Evolutionary conservation across 2,113 vertebrate genomes (phyloP).

Genomic region (Neotoma lepida): DNA sequence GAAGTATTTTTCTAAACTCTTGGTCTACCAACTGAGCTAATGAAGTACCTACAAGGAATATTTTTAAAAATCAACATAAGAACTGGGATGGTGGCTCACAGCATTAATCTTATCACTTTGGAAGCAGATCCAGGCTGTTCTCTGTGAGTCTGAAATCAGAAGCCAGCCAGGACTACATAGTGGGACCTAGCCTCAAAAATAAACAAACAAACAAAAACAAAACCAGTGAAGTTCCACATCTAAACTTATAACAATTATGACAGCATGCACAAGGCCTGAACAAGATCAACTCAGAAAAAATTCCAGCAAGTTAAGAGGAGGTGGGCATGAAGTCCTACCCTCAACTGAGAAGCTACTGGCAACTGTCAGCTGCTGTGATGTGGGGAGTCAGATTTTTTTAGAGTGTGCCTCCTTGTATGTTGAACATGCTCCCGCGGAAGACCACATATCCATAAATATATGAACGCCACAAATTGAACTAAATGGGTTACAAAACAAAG

Average conservation of each 20-base stretch:
- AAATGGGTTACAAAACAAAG: neutral
- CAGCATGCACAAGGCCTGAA: neutral
- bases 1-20: neutral
- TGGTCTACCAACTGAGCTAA: neutral
- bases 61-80: neutral
- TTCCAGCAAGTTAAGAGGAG: neutral
- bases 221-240: neutral
- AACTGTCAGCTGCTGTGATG: rapidly evolving
- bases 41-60: neutral
- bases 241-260: neutral
- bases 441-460: neutral
- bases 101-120: neutral
- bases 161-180: neutral
- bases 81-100: neutral
- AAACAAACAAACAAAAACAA: neutral
- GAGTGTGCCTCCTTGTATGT: neutral
- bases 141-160: neutral
- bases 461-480: neutral
- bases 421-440: neutral
- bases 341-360: neutral
- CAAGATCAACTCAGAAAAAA: neutral
- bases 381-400: neutral
- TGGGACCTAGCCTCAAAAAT: neutral
- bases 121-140: neutral
- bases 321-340: neutral